Evolutionary conservation across 2,888 invertebrate genomes (phyloP), one percentile per base, ranked within the genome.

Genomic region (Miltochrista miniata): DNA sequence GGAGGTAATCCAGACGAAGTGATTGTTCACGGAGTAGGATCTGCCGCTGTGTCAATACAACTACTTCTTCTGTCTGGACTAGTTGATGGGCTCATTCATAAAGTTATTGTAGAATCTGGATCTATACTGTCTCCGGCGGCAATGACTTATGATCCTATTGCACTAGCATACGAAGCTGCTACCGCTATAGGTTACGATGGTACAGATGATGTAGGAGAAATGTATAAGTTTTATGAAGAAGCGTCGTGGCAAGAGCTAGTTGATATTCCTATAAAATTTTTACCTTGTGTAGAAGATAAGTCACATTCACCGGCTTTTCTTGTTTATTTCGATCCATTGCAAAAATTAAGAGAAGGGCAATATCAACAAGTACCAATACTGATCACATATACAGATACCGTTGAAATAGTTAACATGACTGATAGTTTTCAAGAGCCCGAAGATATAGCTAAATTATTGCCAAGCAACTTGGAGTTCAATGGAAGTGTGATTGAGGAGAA

Each of bases 161-260:
- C 57, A 1, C 56, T 60, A 10, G 89, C 88, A 10, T 59, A 75
- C 5, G 60, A 87, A 66, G 82, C 88, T 63, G 85, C 93, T 64
- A 64, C 63, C 50, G 59, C 87, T 78, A 63, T 95, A 83, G 94
- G 85, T 0, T 87, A 83, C 30, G 56, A 68, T 13, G 75, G 76
- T 7, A 52, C 58, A 0, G 55, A 65, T 2, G 62, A 74, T n/a
- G 37, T 54, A 0, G 54, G 59, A 0, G 64, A 78, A 14, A 47
- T 90, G 7, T 62, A 71, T 4, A 61, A 61, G 0, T 90, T 85
- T 52, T 85, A 81, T 39, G 60, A 65, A 33, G 58, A 72, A 9
- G 37, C 76, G 1, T 51, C 79, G 10, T 38, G 49, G 0, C 56
- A 56, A 11, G 59, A 64, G n/a, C 49, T 85, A 34, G 43, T 68